Conservation (phyloP, 1,140 invertebrate genomes). For the Drosophila watanabei region DNA sequence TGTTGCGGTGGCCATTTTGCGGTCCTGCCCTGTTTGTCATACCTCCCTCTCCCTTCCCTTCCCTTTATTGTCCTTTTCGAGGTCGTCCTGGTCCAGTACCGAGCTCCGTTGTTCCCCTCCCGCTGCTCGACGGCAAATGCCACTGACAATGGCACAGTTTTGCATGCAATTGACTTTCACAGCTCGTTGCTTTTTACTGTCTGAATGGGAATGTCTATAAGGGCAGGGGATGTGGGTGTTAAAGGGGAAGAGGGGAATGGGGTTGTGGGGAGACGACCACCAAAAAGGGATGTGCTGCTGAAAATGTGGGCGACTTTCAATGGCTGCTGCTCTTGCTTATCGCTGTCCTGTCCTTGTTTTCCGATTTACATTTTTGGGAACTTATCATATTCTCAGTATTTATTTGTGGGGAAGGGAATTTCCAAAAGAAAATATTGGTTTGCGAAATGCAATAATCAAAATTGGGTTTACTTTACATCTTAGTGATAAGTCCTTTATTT, state of each 20-base stretch:
- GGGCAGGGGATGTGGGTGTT: slow-evolving; percentile 8
- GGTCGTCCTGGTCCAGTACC: slow-evolving; percentile 55
- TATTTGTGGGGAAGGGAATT: slow-evolving; percentile 3
- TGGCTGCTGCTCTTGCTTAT: slow-evolving; percentile 19
- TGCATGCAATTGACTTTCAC: slow-evolving; percentile 84
- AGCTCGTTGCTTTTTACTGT: slow-evolving; percentile 82
- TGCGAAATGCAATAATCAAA: neutral
- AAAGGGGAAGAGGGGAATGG: neutral
- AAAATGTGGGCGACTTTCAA: slow-evolving; percentile 17
- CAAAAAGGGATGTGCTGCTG: neutral
- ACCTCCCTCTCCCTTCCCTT: neutral
- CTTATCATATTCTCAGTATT: slow-evolving; percentile 31
- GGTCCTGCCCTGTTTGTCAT: slow-evolving; percentile 65
- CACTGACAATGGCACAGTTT: slow-evolving; percentile 81
- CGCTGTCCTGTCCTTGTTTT: slow-evolving; percentile 26
- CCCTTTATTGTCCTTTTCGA: slow-evolving; percentile 57
- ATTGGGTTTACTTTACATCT: neutral
- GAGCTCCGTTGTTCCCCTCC: slow-evolving; percentile 3
- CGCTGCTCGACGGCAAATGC: slow-evolving; percentile 50
- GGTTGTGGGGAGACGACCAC: slow-evolving; percentile 22
- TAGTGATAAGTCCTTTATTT: neutral
- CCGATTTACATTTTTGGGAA: slow-evolving; percentile 32
- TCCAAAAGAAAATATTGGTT: neutral
- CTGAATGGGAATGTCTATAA: slow-evolving; percentile 54
- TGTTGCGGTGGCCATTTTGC: slow-evolving; percentile 76